Conservation (phyloP, 1,140 invertebrate genomes). For the Drosophila dunni region DNA sequence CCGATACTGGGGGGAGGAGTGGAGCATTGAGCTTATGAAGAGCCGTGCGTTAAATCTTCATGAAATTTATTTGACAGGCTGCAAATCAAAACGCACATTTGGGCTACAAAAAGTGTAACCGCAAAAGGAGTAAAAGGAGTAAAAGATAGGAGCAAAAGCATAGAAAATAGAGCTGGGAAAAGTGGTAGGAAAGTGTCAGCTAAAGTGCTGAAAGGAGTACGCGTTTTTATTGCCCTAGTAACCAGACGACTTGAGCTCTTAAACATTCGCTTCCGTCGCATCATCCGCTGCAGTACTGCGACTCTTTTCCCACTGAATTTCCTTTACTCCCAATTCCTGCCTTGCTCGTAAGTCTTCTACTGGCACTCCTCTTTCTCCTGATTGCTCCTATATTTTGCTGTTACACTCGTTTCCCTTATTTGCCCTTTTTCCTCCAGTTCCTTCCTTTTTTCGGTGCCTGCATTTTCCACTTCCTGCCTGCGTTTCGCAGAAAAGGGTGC, state of each 20-base stretch:
- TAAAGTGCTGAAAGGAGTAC: neutral
- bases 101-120: neutral
- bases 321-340: too few species aligned
- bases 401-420: neutral
- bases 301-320: too few species aligned
- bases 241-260: slow-evolving; percentile 30
- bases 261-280: slow-evolving; percentile 26
- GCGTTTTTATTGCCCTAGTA: slow-evolving; percentile 50
- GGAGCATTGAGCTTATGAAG: slow-evolving; percentile 43
- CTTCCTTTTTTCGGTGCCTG: neutral
- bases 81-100: neutral
- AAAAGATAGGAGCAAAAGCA: neutral
- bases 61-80: slow-evolving; percentile 60
- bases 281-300: slow-evolving; percentile 20
- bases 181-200: too few species aligned
- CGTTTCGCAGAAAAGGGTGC: neutral
- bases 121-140: neutral
- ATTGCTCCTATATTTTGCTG: neutral
- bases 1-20: neutral
- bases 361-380: neutral
- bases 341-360: neutral
- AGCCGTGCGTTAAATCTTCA: slow-evolving; percentile 66
- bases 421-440: neutral
- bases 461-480: neutral
- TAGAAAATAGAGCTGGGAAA: neutral